These are phyloP conservation scores for Mus caroli DNA, from an alignment of 2,797 vertebrate species.

Conservation along the genomic window DNA sequence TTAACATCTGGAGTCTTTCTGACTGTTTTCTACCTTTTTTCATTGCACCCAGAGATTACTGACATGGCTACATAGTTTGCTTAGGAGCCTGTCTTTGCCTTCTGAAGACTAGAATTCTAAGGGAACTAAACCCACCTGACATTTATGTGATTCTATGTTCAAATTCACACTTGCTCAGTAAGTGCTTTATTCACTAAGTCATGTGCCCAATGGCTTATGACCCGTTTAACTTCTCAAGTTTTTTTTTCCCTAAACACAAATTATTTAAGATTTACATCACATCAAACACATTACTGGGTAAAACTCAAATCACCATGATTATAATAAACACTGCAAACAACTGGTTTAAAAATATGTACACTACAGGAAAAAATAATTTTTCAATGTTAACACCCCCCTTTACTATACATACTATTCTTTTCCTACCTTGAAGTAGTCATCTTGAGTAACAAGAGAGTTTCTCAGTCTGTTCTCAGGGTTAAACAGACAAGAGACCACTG, in stretches of 20 bases:
- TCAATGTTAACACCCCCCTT: background rate
- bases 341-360: background rate
- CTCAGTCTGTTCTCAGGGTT: slow-evolving; percentile 88
- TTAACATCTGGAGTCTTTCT: background rate
- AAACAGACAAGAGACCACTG: slow-evolving; percentile 89
- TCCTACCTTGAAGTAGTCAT: slow-evolving; percentile 88
- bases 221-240: background rate
- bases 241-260: slow-evolving; percentile 38
- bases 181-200: background rate
- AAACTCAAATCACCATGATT: slow-evolving; percentile 37
- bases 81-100: background rate
- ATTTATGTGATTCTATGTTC: background rate
- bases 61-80: background rate
- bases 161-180: background rate
- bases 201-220: background rate
- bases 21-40: background rate
- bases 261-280: background rate
- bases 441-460: slow-evolving; percentile 87
- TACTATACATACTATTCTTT: slow-evolving; percentile 14
- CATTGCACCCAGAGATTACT: background rate
- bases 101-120: background rate
- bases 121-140: background rate
- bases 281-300: slow-evolving; percentile 35
- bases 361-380: background rate
- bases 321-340: slow-evolving; percentile 37